Evolutionary conservation across 2,797 vertebrate genomes (phyloP).

Genomic region (Mormyrus hasselquistii): DNA sequence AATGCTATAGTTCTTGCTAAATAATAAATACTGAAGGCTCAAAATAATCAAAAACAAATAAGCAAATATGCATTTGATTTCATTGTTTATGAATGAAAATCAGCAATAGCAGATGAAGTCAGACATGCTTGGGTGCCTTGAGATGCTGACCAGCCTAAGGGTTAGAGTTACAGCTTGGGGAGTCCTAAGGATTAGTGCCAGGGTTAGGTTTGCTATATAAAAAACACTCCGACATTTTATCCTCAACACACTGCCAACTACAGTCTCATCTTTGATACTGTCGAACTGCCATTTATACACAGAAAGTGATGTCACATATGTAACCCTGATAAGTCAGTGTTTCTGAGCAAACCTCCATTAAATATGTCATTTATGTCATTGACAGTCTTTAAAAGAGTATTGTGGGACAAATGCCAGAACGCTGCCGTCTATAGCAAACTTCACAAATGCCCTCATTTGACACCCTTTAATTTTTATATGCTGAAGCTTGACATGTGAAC

Average conservation of each 20-base stretch:
- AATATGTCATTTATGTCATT: not conserved
- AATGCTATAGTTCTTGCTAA: not conserved
- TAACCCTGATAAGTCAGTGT: not conserved
- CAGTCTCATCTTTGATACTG: not conserved
- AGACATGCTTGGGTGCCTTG: not conserved
- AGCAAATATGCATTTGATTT: not conserved
- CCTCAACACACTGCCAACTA: not conserved
- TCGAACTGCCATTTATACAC: not conserved
- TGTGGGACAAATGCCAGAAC: constrained; percentile 15
- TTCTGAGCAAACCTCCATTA: not conserved
- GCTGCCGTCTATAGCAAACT: constrained; percentile 11
- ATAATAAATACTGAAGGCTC: not conserved
- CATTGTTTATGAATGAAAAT: not conserved
- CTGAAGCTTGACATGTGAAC: constrained; percentile 43
- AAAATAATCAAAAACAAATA: not conserved
- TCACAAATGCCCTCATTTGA: constrained; percentile 33
- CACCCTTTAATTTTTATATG: not conserved
- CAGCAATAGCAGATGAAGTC: not conserved
- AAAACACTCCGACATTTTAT: not conserved
- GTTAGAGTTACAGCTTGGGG: not conserved
- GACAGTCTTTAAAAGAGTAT: constrained; percentile 2
- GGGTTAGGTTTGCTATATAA: not conserved
- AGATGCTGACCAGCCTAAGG: not conserved
- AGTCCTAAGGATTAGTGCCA: not conserved
- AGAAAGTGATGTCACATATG: not conserved